These are phyloP conservation scores for Periophthalmus modestus DNA, from an alignment of 2,113 vertebrate genomes.

Conservation along the genomic window DNA sequence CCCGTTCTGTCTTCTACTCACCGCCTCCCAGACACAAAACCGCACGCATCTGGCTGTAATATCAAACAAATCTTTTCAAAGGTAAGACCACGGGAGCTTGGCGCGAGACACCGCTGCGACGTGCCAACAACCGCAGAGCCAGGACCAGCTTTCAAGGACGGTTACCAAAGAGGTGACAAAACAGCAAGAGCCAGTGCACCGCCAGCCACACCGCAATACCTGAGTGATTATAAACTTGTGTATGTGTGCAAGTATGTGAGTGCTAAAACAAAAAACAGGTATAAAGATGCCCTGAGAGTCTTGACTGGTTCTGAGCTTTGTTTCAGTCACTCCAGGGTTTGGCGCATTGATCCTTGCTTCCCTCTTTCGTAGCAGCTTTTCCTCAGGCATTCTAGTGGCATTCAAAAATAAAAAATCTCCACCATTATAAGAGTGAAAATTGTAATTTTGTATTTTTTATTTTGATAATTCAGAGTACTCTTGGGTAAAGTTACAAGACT, in stretches of 20 bases:
- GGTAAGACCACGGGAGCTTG: conserved; percentile 56
- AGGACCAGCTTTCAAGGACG: conserved; percentile 61
- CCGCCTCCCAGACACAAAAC: conserved; percentile 2
- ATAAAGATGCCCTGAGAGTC: background rate
- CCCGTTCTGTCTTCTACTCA: background rate
- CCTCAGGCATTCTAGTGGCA: background rate
- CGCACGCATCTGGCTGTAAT: conserved; percentile 39
- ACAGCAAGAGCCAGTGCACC: conserved; percentile 48
- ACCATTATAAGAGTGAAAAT: background rate
- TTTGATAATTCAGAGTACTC: background rate
- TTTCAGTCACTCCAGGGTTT: background rate
- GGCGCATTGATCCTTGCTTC: background rate
- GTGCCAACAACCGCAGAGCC: conserved; percentile 55
- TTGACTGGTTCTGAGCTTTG: background rate
- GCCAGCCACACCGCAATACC: conserved; percentile 32
- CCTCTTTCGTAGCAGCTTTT: background rate
- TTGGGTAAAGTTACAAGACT: background rate
- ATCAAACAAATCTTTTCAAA: conserved; percentile 68
- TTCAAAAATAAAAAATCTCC: background rate
- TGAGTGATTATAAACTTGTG: conserved; percentile 27
- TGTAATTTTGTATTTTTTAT: background rate
- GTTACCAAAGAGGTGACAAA: conserved; percentile 45
- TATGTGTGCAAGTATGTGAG: background rate
- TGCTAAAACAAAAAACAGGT: conserved; percentile 10
- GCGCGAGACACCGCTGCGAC: conserved; percentile 53